Evolutionary conservation across 2,888 invertebrate genomes (phyloP).

Genomic region (Orchesellides sinensis): DNA sequence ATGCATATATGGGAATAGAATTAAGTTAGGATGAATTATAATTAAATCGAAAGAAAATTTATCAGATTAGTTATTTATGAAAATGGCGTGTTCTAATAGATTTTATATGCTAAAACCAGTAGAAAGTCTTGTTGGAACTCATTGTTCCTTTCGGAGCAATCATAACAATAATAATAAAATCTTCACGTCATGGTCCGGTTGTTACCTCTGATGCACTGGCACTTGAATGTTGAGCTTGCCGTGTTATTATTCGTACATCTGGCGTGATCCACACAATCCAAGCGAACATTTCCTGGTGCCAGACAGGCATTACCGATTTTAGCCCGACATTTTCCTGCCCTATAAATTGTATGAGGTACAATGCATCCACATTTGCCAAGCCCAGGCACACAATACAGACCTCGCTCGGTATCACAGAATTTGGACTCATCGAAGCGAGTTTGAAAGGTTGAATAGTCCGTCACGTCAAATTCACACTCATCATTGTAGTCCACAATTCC

Average conservation of each 20-base stretch:
- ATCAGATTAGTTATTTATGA: no score
- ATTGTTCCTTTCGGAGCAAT: no score
- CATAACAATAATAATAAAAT: slow-evolving; percentile 12
- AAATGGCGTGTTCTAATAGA: no score
- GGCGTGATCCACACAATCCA: slow-evolving; percentile 72
- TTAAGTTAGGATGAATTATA: no score
- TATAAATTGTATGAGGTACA: slow-evolving; percentile 70
- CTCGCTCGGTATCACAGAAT: slow-evolving; percentile 64
- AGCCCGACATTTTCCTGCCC: slow-evolving; percentile 71
- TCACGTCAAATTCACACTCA: slow-evolving; percentile 64
- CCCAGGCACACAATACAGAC: slow-evolving; percentile 67
- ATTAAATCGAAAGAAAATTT: no score
- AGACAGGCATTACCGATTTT: slow-evolving; percentile 63
- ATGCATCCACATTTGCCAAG: slow-evolving; percentile 68
- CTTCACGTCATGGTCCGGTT: slow-evolving; percentile 1
- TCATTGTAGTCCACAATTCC: slow-evolving; percentile 68
- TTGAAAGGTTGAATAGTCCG: slow-evolving; percentile 55
- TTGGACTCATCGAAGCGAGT: slow-evolving; percentile 61
- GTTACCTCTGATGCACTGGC: slow-evolving; percentile 60
- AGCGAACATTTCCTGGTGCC: slow-evolving; percentile 46
- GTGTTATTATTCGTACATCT: slow-evolving; percentile 64
- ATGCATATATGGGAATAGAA: no score
- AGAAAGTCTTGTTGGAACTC: no score
- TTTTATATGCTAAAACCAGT: no score
- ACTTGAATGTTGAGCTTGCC: slow-evolving; percentile 57